phyloP scores from a whole-genome alignment of 2,113 vertebrate species.

The Cinclus cinclus region DNA sequence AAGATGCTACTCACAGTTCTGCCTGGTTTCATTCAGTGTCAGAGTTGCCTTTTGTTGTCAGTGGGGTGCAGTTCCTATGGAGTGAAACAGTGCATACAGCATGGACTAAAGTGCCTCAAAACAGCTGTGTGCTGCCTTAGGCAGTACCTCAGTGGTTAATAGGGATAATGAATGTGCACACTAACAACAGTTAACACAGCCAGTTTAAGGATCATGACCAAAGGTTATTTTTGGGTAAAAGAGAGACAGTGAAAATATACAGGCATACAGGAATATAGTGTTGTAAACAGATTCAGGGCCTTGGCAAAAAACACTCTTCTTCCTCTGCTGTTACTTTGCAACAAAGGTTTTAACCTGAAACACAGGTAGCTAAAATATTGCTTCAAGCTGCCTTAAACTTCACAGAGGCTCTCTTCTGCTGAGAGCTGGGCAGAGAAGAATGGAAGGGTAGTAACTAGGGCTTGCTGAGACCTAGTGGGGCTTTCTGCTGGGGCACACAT shows the following conservation, averaged over 20 bases:
- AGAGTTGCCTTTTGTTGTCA: slow-evolving; percentile 1
- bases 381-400: background rate
- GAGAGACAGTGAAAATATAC: background rate
- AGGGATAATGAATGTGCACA: slow-evolving; percentile 1
- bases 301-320: background rate
- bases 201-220: background rate
- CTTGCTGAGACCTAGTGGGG: background rate
- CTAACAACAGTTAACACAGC: background rate
- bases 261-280: background rate
- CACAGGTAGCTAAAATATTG: background rate
- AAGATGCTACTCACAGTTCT: slow-evolving; percentile 5
- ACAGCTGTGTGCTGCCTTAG: slow-evolving; percentile 12
- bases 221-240: background rate
- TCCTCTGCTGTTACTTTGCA: background rate
- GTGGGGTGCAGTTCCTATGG: background rate
- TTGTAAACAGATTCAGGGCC: background rate
- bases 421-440: background rate
- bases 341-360: background rate
- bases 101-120: background rate
- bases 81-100: background rate
- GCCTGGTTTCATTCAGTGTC: slow-evolving; percentile 17
- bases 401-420: background rate
- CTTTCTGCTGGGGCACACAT: background rate
- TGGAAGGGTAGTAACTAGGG: background rate
- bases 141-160: slow-evolving; percentile 14